Base-by-base conservation (phyloP, 37 sponge, comb jelly and placozoan species). In the Lycopodina hypogea region DNA sequence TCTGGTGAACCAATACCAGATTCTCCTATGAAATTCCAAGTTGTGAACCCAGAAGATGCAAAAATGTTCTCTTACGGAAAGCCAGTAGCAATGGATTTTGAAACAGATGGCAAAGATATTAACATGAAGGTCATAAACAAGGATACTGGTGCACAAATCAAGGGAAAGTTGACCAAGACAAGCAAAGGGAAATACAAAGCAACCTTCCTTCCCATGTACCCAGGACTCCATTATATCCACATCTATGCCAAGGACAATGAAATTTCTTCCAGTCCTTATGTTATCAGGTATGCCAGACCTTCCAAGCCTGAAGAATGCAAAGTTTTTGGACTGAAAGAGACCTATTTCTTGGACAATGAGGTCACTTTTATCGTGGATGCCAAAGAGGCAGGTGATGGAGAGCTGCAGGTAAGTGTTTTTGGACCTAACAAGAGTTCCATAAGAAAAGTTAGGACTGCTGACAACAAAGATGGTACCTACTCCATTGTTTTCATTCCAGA, bases 281-380 rank as follows among this genome's bases (percentile, higher is more conserved):
- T 87, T 36, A 63, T 93, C 11, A 76, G 73, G 50, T 83, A 83
- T 22, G 61, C 60, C 21, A 30, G 37, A 19, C 92, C 92, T 24
- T 78, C 89, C 0, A 76, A 68, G 35, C 82, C 94, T 67, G 84
- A 65, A 83, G 86, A 34, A 77, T 86, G 42, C 79, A 83, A 14
- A 68, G 68, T 71, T 81, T 81, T n/a, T 38, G 62, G 38, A 26
- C 29, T 55, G 11, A 79, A 82, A 0, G 52, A 23, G 19, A 30
- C 39, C 0, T 71, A 75, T 2, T 45, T 64, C 3, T 78, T 87
- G 28, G 45, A 78, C 41, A 26, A 76, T 19, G 67, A 64, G 52
- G 40, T 72, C 24, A 42, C 56, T 23, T 68, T 78, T 38, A 64
- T 69, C 19, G 35, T 77, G 34, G 19, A 41, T 40, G 38, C 35